These are phyloP conservation scores for Siniperca chuatsi DNA, from an alignment of 2,113 vertebrate genomes.

Conservation along the genomic window DNA sequence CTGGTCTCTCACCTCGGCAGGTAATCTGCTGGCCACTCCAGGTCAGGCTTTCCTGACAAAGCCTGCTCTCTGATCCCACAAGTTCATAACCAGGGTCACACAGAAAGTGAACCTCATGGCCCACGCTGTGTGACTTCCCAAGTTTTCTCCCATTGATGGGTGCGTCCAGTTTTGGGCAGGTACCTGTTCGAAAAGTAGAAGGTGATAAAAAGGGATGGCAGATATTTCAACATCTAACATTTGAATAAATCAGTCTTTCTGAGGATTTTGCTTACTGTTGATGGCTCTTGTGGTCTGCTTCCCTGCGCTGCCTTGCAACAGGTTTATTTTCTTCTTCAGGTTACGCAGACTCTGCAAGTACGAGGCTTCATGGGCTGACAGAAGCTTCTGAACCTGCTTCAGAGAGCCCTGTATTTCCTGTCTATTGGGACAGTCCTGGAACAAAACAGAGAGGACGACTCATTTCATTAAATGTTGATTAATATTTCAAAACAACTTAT, in stretches of 20 bases:
- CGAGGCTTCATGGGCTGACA: slow-evolving; percentile 86
- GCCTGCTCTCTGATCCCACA: slow-evolving; percentile 85
- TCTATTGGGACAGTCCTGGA: slow-evolving; percentile 85
- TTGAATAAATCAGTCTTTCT: background rate
- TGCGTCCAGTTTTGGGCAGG: slow-evolving; percentile 80
- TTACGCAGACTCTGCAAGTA: slow-evolving; percentile 82
- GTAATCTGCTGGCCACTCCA: slow-evolving; percentile 87
- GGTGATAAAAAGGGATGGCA: background rate
- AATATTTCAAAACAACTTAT: background rate
- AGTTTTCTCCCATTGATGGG: slow-evolving; percentile 85
- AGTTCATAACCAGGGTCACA: slow-evolving; percentile 85
- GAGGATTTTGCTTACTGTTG: slow-evolving; percentile 78
- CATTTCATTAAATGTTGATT: background rate
- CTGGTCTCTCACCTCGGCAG: slow-evolving; percentile 84
- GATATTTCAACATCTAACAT: background rate
- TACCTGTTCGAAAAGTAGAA: slow-evolving; percentile 72
- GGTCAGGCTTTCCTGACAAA: slow-evolving; percentile 83
- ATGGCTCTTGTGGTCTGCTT: slow-evolving; percentile 69
- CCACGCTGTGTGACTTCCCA: slow-evolving; percentile 78
- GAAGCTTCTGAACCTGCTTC: slow-evolving; percentile 89
- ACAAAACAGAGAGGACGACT: slow-evolving; percentile 14
- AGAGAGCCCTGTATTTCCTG: slow-evolving; percentile 83
- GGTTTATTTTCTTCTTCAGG: slow-evolving; percentile 87
- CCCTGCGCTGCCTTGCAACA: slow-evolving; percentile 80
- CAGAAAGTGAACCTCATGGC: slow-evolving; percentile 88